These are phyloP conservation scores for Machaerirhynchus nigripectus DNA, from an alignment of 2,113 vertebrate species.

Conservation along the genomic window DNA sequence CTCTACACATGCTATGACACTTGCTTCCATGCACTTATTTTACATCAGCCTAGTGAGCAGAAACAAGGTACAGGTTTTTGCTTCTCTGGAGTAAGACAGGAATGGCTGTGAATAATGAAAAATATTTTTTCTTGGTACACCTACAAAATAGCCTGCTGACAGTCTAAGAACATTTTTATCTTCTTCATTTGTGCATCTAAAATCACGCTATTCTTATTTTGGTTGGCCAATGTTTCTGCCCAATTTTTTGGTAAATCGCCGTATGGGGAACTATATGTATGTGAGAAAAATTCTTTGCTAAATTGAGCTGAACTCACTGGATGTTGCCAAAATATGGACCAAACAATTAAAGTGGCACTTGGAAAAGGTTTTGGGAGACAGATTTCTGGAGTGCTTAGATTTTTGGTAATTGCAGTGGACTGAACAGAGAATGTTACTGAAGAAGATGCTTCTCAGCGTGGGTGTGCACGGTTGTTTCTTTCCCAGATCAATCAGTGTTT, in stretches of 20 bases:
- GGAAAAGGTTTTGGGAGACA: neutral
- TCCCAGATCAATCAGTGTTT: neutral
- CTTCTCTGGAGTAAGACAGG: neutral
- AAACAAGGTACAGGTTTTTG: neutral
- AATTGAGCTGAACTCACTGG: neutral
- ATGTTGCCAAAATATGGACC: neutral
- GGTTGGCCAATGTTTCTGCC: neutral
- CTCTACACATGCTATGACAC: fast-evolving
- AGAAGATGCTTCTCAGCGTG: neutral
- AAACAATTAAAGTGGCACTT: neutral
- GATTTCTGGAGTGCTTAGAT: neutral
- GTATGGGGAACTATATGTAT: neutral
- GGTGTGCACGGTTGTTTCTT: neutral
- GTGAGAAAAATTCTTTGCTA: neutral
- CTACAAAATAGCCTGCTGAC: neutral
- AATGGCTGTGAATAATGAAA: neutral
- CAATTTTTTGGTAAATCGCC: neutral
- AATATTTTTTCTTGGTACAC: neutral
- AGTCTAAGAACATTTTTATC: neutral
- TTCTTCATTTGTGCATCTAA: neutral
- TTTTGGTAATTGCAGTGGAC: neutral
- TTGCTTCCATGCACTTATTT: neutral
- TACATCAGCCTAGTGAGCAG: neutral
- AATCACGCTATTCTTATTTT: neutral
- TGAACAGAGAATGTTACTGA: neutral